Conservation (phyloP, 2,113 vertebrate species). For the Chionomys nivalis region DNA sequence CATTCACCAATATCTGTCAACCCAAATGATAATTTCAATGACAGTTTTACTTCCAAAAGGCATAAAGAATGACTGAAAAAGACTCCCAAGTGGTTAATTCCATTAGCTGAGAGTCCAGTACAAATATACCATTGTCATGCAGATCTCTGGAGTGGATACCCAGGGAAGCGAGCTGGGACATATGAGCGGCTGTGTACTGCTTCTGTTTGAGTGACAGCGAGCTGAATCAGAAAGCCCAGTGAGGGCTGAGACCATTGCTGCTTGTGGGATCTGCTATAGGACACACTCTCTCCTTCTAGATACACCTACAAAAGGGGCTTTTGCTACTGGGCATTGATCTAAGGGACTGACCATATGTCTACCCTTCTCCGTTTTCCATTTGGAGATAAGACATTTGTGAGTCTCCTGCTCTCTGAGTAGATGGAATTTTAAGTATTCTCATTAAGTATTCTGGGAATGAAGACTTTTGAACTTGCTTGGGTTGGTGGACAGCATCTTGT, state of each 20-base stretch:
- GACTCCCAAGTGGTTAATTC: constrained; percentile 14
- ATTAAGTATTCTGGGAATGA: background rate
- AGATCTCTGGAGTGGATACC: constrained; percentile 55
- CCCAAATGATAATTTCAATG: constrained; percentile 68
- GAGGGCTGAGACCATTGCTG: background rate
- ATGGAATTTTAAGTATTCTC: background rate
- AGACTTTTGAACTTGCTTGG: constrained; percentile 72
- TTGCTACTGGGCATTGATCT: background rate
- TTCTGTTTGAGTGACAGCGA: constrained; percentile 73
- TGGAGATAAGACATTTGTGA: background rate
- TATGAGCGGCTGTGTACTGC: background rate
- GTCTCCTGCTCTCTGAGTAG: background rate
- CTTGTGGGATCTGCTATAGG: constrained; percentile 58
- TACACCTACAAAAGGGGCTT: constrained; percentile 30
- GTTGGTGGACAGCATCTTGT: constrained; percentile 58
- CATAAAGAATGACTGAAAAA: constrained; percentile 52
- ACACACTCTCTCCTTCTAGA: background rate
- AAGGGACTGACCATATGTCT: background rate
- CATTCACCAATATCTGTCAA: background rate
- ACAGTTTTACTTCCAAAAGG: constrained; percentile 55
- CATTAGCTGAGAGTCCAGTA: background rate
- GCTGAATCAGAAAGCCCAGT: constrained; percentile 70
- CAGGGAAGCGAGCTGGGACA: fast-evolving
- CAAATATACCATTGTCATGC: background rate
- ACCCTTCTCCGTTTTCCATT: background rate